Evolutionary conservation across 2,888 invertebrate genomes (phyloP).

Genomic region (Phalangium opilio): DNA sequence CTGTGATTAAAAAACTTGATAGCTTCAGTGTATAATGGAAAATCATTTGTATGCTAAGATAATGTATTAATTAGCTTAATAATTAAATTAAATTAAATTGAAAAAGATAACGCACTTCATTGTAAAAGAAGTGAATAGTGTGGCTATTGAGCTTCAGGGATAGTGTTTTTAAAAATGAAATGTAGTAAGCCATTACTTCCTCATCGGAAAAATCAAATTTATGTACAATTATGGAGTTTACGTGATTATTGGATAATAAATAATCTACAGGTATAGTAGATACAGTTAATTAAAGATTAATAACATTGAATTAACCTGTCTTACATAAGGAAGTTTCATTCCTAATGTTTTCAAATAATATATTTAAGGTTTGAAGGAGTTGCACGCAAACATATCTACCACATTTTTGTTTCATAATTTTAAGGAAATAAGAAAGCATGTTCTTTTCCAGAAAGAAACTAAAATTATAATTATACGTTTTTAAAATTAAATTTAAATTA

Average conservation of each 20-base stretch:
- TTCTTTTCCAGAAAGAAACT: conserved; percentile 99
- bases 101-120: conserved; percentile 78
- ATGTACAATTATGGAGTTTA: conserved; percentile 97
- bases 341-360: conserved; percentile 96
- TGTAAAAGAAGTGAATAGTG: conserved; percentile 99
- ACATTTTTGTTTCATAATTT: conserved; percentile 93
- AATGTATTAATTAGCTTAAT: neutral
- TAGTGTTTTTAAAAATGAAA: conserved; percentile 94
- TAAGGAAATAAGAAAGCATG: conserved; percentile 93
- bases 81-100: conserved; percentile 1
- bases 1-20: conserved; percentile 98
- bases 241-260: conserved; percentile 95
- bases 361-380: conserved; percentile 91
- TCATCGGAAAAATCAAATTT: conserved; percentile 99
- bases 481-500: neutral
- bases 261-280: conserved; percentile 79
- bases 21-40: conserved; percentile 96
- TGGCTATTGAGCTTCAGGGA: conserved; percentile 93
- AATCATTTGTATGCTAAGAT: conserved; percentile 86
- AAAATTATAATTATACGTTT: conserved; percentile 29
- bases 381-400: conserved; percentile 97
- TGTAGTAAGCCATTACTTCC: conserved; percentile 99
- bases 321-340: conserved; percentile 98
- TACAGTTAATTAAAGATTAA: no score
- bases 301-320: conserved; percentile 34